These are phyloP conservation scores for Limenitis camilla DNA, from an alignment of 2,888 invertebrate species.

Conservation along the genomic window DNA sequence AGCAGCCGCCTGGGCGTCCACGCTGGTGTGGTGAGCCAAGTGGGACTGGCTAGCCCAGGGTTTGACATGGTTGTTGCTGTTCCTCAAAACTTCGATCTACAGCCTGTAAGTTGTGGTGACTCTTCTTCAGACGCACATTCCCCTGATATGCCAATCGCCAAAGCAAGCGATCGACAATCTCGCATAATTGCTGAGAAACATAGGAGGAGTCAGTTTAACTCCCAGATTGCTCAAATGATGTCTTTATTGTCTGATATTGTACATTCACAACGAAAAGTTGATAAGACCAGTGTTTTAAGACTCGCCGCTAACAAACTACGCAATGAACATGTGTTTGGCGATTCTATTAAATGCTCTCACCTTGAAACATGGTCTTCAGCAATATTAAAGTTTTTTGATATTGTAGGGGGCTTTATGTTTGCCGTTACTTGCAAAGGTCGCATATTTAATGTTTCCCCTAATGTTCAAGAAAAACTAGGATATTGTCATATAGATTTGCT, in stretches of 20 bases:
- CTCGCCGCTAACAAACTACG: slow-evolving; percentile 90
- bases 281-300: slow-evolving; percentile 92
- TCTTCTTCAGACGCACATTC: slow-evolving; percentile 64
- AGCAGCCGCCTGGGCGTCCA: slow-evolving; percentile 42
- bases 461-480: slow-evolving; percentile 88
- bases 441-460: slow-evolving; percentile 88
- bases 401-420: slow-evolving; percentile 86
- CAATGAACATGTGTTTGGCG: slow-evolving; percentile 81
- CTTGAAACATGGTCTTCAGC: slow-evolving; percentile 70
- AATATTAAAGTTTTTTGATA: slow-evolving; percentile 77
- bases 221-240: slow-evolving; percentile 87
- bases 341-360: slow-evolving; percentile 64
- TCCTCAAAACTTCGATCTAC: slow-evolving; percentile 42
- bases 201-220: slow-evolving; percentile 90
- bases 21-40: slow-evolving; percentile 39
- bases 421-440: slow-evolving; percentile 87
- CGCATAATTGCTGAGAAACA: slow-evolving; percentile 94
- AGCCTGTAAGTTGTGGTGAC: slow-evolving; percentile 46
- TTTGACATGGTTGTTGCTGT: slow-evolving; percentile 46
- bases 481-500: slow-evolving; percentile 91
- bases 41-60: slow-evolving; percentile 37
- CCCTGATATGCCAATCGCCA: slow-evolving; percentile 52
- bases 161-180: slow-evolving; percentile 84
- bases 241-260: slow-evolving; percentile 88
- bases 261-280: slow-evolving; percentile 86